Conservation (phyloP, 2,113 vertebrate species). For the Euleptes europaea region DNA sequence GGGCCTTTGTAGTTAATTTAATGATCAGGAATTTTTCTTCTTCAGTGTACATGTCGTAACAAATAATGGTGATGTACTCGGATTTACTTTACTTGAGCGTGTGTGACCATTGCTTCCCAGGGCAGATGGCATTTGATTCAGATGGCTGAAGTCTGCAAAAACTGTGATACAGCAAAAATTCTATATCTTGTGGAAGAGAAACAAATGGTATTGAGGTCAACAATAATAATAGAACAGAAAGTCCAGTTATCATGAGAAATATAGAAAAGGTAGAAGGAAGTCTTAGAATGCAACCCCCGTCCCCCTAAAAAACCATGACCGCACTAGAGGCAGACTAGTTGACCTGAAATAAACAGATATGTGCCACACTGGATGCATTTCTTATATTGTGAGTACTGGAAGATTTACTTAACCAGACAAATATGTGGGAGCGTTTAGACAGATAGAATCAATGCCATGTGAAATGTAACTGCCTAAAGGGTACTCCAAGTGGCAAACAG, state of each 20-base stretch:
- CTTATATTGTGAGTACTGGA: background rate
- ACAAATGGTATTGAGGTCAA: background rate
- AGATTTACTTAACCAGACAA: background rate
- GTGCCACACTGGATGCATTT: background rate
- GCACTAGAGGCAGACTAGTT: background rate
- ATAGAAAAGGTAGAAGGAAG: background rate
- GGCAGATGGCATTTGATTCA: background rate
- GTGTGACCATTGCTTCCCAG: background rate
- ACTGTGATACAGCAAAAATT: background rate
- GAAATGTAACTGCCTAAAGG: background rate
- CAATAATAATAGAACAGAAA: background rate
- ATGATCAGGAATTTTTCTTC: background rate
- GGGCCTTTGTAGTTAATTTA: slow-evolving; percentile 10
- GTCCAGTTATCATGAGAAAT: background rate
- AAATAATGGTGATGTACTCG: background rate
- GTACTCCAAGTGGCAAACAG: background rate
- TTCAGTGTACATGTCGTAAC: background rate
- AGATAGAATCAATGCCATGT: background rate
- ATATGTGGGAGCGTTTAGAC: background rate
- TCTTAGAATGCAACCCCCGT: background rate
- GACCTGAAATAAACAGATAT: background rate
- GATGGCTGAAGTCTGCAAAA: background rate
- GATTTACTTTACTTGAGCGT: too few species aligned
- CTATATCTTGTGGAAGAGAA: background rate
- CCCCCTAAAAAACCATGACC: background rate